These are phyloP conservation scores for Tetraneura akinire DNA, from an alignment of 1,140 invertebrate species.

Conservation along the genomic window DNA sequence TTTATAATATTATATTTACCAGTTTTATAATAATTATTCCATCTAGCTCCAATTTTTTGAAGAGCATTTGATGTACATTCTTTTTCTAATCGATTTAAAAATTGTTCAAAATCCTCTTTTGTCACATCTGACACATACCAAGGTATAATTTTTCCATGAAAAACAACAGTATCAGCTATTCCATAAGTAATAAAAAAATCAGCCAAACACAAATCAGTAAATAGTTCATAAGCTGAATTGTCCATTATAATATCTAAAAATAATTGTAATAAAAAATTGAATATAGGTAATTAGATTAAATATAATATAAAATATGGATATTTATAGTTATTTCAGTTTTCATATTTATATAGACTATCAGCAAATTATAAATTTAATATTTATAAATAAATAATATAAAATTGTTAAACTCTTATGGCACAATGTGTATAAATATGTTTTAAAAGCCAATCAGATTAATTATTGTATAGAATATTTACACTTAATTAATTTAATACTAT, in stretches of 20 bases:
- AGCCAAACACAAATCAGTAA: conserved; percentile 86
- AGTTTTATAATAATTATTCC: conserved; percentile 29
- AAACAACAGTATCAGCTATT: conserved; percentile 72
- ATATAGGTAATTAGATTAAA: no score
- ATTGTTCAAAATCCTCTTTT: conserved; percentile 74
- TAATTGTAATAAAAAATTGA: neutral
- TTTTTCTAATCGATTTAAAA: conserved; percentile 61
- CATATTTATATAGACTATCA: no score
- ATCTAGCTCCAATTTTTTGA: conserved; percentile 29
- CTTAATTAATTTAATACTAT: no score
- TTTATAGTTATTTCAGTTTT: no score
- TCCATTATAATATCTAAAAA: conserved; percentile 81
- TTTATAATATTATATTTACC: neutral
- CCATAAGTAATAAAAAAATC: conserved; percentile 72
- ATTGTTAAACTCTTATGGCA: no score
- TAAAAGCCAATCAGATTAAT: no score
- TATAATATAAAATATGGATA: no score
- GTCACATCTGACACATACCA: conserved; percentile 97
- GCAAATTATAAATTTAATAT: no score
- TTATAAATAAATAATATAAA: no score
- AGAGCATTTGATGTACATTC: conserved; percentile 58
- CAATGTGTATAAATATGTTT: no score
- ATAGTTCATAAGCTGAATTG: conserved; percentile 92
- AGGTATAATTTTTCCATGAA: conserved; percentile 87
- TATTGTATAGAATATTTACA: no score